A percentile compares a stretch with the other conserved stretches of the same genome.
phyloP scores from a whole-genome alignment of 2,113 vertebrate genomes.

The Galeopterus variegatus region DNA sequence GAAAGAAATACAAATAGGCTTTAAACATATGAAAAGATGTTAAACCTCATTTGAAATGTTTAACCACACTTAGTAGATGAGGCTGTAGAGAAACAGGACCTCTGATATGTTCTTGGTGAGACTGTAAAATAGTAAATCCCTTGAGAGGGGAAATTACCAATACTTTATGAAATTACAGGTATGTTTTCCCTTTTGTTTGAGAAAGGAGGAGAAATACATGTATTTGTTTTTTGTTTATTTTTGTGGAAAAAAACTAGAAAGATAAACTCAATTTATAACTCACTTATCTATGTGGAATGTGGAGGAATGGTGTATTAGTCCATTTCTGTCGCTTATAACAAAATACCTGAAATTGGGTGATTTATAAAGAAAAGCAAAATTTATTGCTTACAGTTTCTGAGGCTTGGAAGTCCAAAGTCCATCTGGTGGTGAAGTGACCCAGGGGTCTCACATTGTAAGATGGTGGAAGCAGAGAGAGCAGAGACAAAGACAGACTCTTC shows the following conservation, averaged over 20 bases:
- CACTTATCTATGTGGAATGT: neutral
- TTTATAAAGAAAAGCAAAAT: too few relatives aligned
- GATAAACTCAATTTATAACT: neutral
- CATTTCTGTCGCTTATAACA: too few relatives aligned
- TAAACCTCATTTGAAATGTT: neutral
- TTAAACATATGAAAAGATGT: neutral
- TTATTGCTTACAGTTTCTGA: too few relatives aligned
- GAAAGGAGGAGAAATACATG: neutral
- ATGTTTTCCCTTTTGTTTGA: constrained; percentile 29
- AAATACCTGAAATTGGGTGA: too few relatives aligned
- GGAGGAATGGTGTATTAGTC: neutral
- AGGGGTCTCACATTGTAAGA: too few relatives aligned
- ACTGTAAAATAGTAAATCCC: neutral
- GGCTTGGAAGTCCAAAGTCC: too few relatives aligned
- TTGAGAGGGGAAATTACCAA: neutral
- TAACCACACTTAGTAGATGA: neutral
- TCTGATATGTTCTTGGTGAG: neutral
- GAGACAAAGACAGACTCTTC: too few relatives aligned
- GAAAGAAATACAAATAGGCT: neutral
- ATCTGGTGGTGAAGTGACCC: too few relatives aligned
- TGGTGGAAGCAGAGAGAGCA: too few relatives aligned
- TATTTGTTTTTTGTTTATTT: neutral
- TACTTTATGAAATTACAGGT: constrained; percentile 22
- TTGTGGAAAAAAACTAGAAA: neutral
- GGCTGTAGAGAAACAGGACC: neutral